Conservation (phyloP, 2,797 vertebrate species). For the Morelia viridis region DNA sequence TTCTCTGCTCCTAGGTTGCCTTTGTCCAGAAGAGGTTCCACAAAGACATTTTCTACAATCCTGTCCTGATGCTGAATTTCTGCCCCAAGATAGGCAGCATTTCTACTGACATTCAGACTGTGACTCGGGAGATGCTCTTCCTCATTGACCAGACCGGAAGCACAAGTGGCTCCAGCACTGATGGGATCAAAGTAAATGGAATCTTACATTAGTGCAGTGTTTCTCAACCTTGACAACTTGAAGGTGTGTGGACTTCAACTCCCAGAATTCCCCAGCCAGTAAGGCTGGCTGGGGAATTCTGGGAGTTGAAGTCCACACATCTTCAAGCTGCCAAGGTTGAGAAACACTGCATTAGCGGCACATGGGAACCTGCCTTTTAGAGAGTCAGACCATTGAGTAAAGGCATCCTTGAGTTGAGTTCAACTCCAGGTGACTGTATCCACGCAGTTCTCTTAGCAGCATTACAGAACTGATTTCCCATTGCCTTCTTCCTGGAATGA, state of each 20-base stretch:
- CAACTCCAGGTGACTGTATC: neutral
- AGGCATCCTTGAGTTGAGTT: neutral
- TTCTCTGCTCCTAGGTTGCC: constrained; percentile 76
- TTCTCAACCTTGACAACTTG: too few species aligned
- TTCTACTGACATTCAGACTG: constrained; percentile 80
- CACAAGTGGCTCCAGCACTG: constrained; percentile 74
- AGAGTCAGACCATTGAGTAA: neutral
- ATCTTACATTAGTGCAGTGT: rapidly evolving
- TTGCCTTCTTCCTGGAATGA: neutral
- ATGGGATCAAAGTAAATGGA: constrained; percentile 81
- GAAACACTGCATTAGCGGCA: rapidly evolving
- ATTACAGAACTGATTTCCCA: neutral
- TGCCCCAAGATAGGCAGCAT: constrained; percentile 79
- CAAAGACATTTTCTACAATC: constrained; percentile 92
- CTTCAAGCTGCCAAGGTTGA: too few species aligned
- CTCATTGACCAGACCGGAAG: constrained; percentile 81
- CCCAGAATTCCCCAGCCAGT: too few species aligned
- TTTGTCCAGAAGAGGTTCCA: constrained; percentile 93
- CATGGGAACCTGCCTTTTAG: neutral
- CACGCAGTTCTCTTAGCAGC: neutral
- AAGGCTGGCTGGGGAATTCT: too few species aligned
- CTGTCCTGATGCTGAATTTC: constrained; percentile 95
- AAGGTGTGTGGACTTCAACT: too few species aligned
- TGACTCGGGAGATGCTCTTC: constrained; percentile 89
- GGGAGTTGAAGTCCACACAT: too few species aligned